Conservation (phyloP, 2,888 invertebrate species). For the Tiliacea aurago region DNA sequence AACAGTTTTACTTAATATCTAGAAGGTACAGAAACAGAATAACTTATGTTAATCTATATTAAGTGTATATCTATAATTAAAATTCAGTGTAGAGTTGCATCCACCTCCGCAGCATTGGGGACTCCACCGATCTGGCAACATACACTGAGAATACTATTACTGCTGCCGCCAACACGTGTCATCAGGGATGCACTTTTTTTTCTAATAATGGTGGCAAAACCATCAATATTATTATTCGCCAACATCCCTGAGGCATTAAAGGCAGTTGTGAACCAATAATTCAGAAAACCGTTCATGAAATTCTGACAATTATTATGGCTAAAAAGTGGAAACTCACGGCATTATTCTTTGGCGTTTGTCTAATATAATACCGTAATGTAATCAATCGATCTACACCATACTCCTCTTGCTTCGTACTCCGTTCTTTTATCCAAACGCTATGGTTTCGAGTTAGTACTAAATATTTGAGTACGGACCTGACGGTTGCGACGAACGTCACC, state of each 20-base stretch:
- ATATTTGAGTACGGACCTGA: background rate
- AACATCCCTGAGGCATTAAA: too few relatives aligned
- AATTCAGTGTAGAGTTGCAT: too few relatives aligned
- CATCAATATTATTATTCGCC: background rate
- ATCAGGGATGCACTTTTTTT: background rate
- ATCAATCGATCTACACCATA: background rate
- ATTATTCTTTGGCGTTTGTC: background rate
- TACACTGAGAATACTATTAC: background rate
- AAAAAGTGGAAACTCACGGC: background rate
- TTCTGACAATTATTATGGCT: background rate
- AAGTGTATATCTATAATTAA: too few relatives aligned
- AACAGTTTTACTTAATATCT: background rate
- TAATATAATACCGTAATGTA: background rate
- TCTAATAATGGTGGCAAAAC: background rate
- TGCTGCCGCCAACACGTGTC: background rate
- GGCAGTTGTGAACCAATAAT: too few relatives aligned
- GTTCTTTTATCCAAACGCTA: background rate
- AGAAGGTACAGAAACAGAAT: background rate
- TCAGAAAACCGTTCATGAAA: background rate
- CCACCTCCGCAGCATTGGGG: background rate
- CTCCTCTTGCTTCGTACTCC: background rate
- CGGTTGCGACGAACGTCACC: background rate
- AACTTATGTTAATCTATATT: too few relatives aligned
- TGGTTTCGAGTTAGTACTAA: background rate
- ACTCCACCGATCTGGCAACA: background rate